Conservation (phyloP, 2,113 vertebrate species). For the Origma solitaria region DNA sequence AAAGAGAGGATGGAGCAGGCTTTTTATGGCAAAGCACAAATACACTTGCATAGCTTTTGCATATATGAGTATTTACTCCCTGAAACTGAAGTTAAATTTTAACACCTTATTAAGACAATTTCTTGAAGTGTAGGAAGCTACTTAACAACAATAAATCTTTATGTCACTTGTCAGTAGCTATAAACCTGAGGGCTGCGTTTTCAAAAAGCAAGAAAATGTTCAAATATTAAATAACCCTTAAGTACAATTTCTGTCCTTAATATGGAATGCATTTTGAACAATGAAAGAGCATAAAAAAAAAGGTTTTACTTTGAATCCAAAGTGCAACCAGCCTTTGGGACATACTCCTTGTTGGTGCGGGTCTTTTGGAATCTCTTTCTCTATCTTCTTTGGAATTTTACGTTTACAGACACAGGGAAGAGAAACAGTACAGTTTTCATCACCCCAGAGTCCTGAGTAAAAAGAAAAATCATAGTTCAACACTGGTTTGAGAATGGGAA, state of each 20-base stretch:
- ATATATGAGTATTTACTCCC: neutral
- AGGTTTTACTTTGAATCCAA: slow-evolving; percentile 84
- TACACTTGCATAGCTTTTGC: neutral
- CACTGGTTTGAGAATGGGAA: neutral
- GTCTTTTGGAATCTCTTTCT: slow-evolving; percentile 72
- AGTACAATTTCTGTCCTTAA: neutral
- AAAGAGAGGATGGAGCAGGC: neutral
- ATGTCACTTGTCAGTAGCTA: neutral
- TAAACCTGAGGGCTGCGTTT: neutral
- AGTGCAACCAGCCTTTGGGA: slow-evolving; percentile 90
- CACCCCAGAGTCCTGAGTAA: slow-evolving; percentile 82
- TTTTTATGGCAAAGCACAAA: neutral
- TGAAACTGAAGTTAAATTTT: neutral
- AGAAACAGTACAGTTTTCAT: slow-evolving; percentile 71
- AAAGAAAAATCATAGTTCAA: neutral
- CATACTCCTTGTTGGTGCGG: slow-evolving; percentile 78
- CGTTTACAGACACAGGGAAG: slow-evolving; percentile 88
- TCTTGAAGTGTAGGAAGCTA: neutral
- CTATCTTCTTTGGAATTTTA: slow-evolving; percentile 75
- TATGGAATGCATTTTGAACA: neutral
- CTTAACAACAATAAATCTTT: neutral
- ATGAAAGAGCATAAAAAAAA: neutral
- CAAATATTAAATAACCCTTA: neutral
- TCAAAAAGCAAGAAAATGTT: neutral
- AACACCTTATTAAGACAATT: neutral